Evolutionary conservation across 92 coral and sea anemone genomes (phyloP), one percentile per base, ranked within the genome.

Genomic region (Palythoa heliodiscus): DNA sequence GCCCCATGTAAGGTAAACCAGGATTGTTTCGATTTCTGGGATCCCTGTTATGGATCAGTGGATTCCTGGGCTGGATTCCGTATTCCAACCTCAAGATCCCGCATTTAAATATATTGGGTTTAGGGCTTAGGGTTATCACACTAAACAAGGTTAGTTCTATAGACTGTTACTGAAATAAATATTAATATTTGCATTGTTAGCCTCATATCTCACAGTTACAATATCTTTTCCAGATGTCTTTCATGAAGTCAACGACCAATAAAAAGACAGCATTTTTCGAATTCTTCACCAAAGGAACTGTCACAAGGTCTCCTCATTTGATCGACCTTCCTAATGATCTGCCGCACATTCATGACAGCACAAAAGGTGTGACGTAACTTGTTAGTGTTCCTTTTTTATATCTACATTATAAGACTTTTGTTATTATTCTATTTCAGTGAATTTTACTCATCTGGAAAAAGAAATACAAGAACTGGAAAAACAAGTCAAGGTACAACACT

Each of bases 221-320:
- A 22, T 0, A 7, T 52, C 13, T 70, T 52, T 63, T 77, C 20
- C 86, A 93, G 96, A 73, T 93, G 89, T 87, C 88, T 73, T 87
- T 86, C 71, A 88, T 91, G 71, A 93, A 93, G 83, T 93, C 96
- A 6, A 88, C 92, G 1, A 68, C 83, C 55, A 86, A 93, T 58
- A 93, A 89, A 61, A 84, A 85, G 66, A 86, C 88, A 8, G 83
- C 96, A 11, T 87, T 93, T 43, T 72, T 91, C 29, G 96, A 93
- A 40, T 93, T 84, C 78, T 84, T 93, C 9, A 89, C 92, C 1
- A 83, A 84, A 83, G 82, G 86, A 52, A 82, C 91, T 70, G 69
- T 88, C 76, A 37, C 77, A n/a, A 88, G 83, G 8, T 86, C 84
- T 77, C 90, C 96, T 16, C 88, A 89, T 63, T 82, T 89, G 23